Percentiles rank a stretch among this genome's conserved stretches.
These are phyloP conservation scores for Zaprionus kolodkinae DNA, from an alignment of 1,140 invertebrate genomes.

Conservation along the genomic window DNA sequence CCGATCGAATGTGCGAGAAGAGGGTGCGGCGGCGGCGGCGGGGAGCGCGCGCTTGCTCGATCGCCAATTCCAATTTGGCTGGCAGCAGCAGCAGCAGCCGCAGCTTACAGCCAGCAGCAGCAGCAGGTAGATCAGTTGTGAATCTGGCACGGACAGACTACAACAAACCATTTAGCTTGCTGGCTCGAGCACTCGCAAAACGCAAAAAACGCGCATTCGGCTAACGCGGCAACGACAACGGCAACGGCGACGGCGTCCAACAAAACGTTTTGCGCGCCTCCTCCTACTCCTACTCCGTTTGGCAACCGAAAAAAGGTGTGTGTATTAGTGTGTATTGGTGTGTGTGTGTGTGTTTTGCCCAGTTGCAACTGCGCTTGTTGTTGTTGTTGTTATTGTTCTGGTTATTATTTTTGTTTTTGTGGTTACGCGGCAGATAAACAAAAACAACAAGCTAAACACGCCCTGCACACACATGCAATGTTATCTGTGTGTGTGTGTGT, in stretches of 20 bases:
- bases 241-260: constrained; percentile 11
- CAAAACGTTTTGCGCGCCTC: constrained; percentile 58
- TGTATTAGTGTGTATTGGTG: constrained; percentile 23
- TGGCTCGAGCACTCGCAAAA: constrained; percentile 48
- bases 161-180: constrained; percentile 78
- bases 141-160: constrained; percentile 74
- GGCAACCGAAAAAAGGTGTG: constrained; percentile 26
- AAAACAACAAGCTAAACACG: constrained; percentile 39
- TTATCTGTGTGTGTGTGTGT: constrained; percentile 16
- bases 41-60: constrained; percentile 22
- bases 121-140: constrained; percentile 81
- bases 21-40: neutral
- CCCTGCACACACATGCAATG: constrained; percentile 19
- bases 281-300: constrained; percentile 8
- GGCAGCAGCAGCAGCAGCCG: constrained; percentile 55
- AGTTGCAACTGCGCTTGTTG: constrained; percentile 42
- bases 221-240: constrained; percentile 28
- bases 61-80: constrained; percentile 66
- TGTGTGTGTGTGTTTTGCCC: constrained; percentile 37
- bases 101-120: constrained; percentile 58
- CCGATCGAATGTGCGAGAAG: constrained; percentile 7
- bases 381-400: constrained; percentile 31
- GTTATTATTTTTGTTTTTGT: constrained; percentile 23
- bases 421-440: constrained; percentile 32
- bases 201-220: constrained; percentile 27